A percentile compares a stretch with the other conserved stretches of the same genome.
Conservation (phyloP, 2,113 vertebrate species). For the Astur gentilis region DNA sequence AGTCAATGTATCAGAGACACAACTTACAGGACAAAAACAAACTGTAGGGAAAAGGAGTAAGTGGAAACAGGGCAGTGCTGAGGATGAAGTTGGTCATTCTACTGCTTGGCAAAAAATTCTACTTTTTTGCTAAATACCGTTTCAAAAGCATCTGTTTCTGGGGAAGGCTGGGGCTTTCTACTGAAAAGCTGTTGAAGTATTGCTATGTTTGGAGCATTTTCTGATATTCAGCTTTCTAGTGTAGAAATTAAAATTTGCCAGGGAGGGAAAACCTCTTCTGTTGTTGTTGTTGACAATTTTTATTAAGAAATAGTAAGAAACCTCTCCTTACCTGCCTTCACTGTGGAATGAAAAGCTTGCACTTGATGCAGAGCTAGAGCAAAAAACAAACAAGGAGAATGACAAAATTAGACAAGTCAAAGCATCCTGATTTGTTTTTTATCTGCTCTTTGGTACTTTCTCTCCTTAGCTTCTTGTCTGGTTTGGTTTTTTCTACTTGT, state of each 20-base stretch:
- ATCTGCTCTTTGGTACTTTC: neutral
- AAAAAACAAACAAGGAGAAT: neutral
- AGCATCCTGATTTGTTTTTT: neutral
- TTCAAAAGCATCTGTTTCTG: neutral
- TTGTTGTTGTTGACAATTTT: neutral
- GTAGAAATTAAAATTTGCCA: neutral
- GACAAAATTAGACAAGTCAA: constrained; percentile 20
- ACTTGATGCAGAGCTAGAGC: neutral
- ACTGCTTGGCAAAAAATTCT: neutral
- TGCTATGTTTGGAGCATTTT: neutral
- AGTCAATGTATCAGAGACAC: neutral
- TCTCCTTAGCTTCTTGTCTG: neutral
- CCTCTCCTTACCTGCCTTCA: neutral
- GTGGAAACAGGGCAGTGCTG: neutral
- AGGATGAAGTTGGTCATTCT: neutral
- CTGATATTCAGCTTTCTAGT: neutral
- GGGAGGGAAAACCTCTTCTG: neutral
- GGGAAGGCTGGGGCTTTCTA: neutral
- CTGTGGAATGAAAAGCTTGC: neutral
- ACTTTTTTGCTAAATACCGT: neutral
- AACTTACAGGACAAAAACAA: neutral
- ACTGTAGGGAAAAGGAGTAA: neutral
- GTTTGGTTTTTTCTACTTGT: neutral
- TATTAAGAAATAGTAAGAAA: neutral
- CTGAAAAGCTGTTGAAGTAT: neutral